Evolutionary conservation across 1,140 invertebrate species (phyloP).

Genomic region (Sminthurides bifidus): DNA sequence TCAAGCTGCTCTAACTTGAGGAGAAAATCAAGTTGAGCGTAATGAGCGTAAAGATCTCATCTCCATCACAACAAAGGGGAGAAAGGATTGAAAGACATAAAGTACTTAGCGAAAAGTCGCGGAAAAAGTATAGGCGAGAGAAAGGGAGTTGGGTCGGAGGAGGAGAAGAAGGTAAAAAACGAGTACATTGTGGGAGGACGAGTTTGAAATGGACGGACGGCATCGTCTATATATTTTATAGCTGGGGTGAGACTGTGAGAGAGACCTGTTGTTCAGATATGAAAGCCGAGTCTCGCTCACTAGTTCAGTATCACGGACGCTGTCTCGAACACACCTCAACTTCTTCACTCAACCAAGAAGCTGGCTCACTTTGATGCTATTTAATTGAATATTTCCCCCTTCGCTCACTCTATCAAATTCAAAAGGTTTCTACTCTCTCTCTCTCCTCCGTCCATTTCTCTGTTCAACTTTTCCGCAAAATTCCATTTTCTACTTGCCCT

Average conservation of each 20-base stretch:
- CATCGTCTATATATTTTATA: too few species aligned
- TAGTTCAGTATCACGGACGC: slow-evolving; percentile 17
- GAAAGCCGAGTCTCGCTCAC: slow-evolving; percentile 5
- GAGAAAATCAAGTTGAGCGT: too few species aligned
- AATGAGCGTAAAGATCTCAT: too few species aligned
- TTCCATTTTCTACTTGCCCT: not conserved
- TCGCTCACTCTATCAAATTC: slow-evolving; percentile 16
- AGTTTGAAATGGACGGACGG: not conserved
- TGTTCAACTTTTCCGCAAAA: slow-evolving; percentile 3
- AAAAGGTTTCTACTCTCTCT: slow-evolving; percentile 8
- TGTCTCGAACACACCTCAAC: slow-evolving; percentile 19
- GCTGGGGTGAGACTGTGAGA: not conserved
- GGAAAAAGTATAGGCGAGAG: not conserved
- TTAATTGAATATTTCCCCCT: slow-evolving; percentile 27
- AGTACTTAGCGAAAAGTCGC: not conserved
- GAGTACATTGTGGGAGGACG: not conserved
- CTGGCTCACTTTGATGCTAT: slow-evolving; percentile 24
- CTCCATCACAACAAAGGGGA: too few species aligned
- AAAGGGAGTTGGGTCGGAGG: slow-evolving; percentile 4
- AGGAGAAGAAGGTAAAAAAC: slow-evolving; percentile 6
- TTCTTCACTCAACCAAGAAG: slow-evolving; percentile 22
- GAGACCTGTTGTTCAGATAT: slow-evolving; percentile 12
- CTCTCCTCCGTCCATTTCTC: not conserved
- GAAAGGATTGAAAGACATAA: not conserved
- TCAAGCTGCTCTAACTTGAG: too few species aligned